These are phyloP conservation scores for Ophraella communa DNA, from an alignment of 2,888 invertebrate genomes.

Conservation along the genomic window DNA sequence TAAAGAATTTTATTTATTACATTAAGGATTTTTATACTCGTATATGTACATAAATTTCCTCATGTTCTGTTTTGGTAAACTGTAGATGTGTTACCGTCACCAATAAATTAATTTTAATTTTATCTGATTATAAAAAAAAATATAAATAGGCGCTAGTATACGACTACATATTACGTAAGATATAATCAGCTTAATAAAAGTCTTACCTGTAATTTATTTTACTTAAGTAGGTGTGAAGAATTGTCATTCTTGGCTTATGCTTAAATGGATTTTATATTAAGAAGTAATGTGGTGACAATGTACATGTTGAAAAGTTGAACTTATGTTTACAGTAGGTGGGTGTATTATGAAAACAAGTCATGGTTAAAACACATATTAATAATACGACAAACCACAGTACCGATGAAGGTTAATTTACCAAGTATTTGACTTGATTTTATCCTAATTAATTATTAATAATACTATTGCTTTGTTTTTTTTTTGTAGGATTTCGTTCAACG, in stretches of 20 bases:
- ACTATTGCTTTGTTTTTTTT: conserved; percentile 6
- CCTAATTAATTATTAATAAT: too few species aligned
- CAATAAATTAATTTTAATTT: too few species aligned
- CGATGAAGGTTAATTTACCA: too few species aligned
- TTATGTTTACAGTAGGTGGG: not conserved
- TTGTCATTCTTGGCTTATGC: not conserved
- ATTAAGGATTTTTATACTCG: too few species aligned
- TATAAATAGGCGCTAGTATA: not conserved
- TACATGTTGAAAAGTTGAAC: not conserved
- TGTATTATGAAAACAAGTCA: not conserved
- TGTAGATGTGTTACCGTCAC: not conserved
- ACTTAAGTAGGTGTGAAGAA: not conserved
- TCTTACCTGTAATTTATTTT: not conserved
- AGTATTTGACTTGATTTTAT: too few species aligned
- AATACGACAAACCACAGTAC: not conserved
- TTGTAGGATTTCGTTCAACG: conserved; percentile 45
- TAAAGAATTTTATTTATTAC: too few species aligned
- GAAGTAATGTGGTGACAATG: not conserved
- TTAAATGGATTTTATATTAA: not conserved
- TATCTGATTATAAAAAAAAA: not conserved
- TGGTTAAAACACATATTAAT: not conserved
- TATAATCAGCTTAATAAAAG: not conserved
- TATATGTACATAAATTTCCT: too few species aligned
- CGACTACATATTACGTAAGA: not conserved
- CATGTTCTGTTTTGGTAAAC: not conserved